Conservation (phyloP, 2,888 invertebrate species). For the Cheilosia variabilis region DNA sequence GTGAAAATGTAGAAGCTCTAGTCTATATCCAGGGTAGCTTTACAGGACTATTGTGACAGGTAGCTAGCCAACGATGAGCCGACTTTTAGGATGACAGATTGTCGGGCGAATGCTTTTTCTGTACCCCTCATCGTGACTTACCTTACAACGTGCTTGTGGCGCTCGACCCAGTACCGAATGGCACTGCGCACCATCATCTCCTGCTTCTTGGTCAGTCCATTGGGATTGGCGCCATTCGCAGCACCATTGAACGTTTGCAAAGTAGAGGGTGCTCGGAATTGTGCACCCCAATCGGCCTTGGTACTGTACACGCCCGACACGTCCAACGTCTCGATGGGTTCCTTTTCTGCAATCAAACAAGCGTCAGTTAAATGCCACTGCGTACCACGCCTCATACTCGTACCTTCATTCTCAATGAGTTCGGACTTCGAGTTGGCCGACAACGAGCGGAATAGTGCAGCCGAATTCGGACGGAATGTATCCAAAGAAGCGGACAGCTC, state of each 20-base stretch:
- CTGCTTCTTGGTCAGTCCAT: conserved; percentile 92
- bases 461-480: conserved; percentile 89
- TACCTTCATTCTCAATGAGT: conserved; percentile 83
- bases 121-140: conserved; percentile 81
- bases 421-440: conserved; percentile 84
- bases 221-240: conserved; percentile 86
- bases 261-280: conserved; percentile 87
- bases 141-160: conserved; percentile 95
- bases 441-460: conserved; percentile 87
- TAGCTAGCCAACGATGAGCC: no score
- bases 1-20: no score
- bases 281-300: conserved; percentile 91
- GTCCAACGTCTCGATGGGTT: conserved; percentile 86
- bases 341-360: conserved; percentile 81
- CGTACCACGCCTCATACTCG: conserved; percentile 30
- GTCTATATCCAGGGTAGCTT: no score
- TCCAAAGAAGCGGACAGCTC: conserved; percentile 92
- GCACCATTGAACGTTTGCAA: conserved; percentile 86
- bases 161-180: conserved; percentile 95
- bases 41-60: no score
- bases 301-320: conserved; percentile 90
- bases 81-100: no score
- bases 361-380: not conserved
- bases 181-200: conserved; percentile 93
- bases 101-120: no score